Conservation (phyloP, 2,113 vertebrate genomes). For the Erpornis zantholeuca region DNA sequence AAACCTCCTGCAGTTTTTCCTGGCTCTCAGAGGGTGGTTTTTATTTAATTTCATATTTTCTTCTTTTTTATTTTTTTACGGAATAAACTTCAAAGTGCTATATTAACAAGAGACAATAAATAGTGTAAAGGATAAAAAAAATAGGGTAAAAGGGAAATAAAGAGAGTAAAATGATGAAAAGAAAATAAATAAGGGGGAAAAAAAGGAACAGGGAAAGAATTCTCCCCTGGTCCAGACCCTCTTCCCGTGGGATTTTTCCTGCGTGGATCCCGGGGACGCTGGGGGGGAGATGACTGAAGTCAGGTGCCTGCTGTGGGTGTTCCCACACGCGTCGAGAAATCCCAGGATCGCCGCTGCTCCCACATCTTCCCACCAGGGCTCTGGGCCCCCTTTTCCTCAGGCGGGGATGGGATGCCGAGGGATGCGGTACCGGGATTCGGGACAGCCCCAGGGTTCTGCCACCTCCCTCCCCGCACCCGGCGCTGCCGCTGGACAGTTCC, state of each 20-base stretch:
- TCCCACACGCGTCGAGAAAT: fast-evolving
- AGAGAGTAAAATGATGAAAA: background rate
- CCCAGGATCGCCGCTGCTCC: background rate
- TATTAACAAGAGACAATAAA: background rate
- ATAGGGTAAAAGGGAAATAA: background rate
- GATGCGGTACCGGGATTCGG: fast-evolving
- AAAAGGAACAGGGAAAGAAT: fast-evolving
- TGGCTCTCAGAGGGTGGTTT: background rate
- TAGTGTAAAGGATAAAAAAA: background rate
- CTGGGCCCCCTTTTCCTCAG: background rate
- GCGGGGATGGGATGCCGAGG: background rate
- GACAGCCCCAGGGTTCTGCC: background rate
- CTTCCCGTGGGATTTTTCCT: background rate
- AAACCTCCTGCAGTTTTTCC: background rate
- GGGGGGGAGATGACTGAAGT: background rate
- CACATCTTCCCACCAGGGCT: fast-evolving
- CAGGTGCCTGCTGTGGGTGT: background rate
- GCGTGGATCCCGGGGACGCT: fast-evolving
- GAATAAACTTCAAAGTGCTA: background rate
- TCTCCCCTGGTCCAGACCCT: fast-evolving
- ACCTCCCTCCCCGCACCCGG: fast-evolving
- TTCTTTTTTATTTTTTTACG: no score
- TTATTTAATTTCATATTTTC: background rate
- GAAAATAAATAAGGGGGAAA: background rate
- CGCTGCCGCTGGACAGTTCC: background rate